Evolutionary conservation across 2,113 vertebrate species (phyloP), one percentile per base, ranked within the genome.

Genomic region (Dinomys branickii): DNA sequence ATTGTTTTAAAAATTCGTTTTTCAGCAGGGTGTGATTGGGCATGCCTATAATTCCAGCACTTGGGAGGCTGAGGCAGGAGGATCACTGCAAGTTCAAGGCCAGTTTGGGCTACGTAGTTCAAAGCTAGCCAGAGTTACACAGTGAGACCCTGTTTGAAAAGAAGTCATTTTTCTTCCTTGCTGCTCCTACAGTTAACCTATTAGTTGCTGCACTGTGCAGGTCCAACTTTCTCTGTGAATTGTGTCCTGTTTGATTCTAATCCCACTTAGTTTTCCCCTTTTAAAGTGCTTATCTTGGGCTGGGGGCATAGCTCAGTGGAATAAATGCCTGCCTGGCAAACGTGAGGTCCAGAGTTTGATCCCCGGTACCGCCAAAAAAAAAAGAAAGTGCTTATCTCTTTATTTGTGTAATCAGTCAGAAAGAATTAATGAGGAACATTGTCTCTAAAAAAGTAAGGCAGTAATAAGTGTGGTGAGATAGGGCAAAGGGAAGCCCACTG

Each of bases 251-350:
- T 94, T 94, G 56, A 89, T 85, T 81, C 63, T 5, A 82, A 9
- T 38, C 22, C 33, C n/a, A 73, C 6, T 91, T 92, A 59, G 63
- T 13, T 47, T 85, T 89, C 56, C 38, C 47, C 33, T 85, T 90
- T 95, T 81, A 91, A 91, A 85, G 58, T 88, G 56, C 30, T 28
- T 93, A 22, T 91, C 26, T 94, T n/a, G n/a, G n/a, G n/a, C n/a
- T n/a, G n/a, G n/a, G n/a, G n/a, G n/a, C n/a, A n/a, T n/a, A n/a
- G n/a, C n/a, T n/a, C n/a, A n/a, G n/a, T n/a, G n/a, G n/a, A n/a
- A n/a, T n/a, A n/a, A n/a, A n/a, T n/a, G n/a, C n/a, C n/a, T n/a
- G n/a, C n/a, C n/a, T n/a, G n/a, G n/a, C n/a, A n/a, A n/a, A n/a
- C n/a, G n/a, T n/a, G n/a, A n/a, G n/a, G n/a, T n/a, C n/a, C n/a